phyloP scores from a whole-genome alignment of 2,888 invertebrate species.

The Pomacea canaliculata region DNA sequence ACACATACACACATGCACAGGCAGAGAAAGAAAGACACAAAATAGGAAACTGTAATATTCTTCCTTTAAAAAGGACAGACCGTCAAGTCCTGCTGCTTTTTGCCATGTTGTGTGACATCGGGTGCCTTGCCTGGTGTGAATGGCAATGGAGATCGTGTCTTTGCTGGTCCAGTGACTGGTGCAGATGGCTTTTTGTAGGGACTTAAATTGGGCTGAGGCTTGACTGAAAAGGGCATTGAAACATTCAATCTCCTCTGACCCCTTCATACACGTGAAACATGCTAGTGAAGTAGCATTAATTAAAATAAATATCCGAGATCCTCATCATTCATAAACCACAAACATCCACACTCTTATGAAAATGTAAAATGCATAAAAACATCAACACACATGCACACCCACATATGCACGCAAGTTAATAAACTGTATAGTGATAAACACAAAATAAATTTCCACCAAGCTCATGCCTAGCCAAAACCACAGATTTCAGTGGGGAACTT shows the following conservation, averaged over 20 bases:
- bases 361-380: no score
- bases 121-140: constrained; percentile 60
- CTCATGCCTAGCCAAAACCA: no score
- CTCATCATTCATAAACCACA: no score
- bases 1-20: neutral
- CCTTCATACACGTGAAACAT: no score
- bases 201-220: constrained; percentile 62
- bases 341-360: no score
- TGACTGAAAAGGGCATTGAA: constrained; percentile 51
- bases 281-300: no score
- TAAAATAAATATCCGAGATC: no score
- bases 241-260: neutral
- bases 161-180: constrained; percentile 56
- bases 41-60: neutral
- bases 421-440: no score
- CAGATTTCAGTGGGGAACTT: no score
- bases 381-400: no score
- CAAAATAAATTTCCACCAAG: no score
- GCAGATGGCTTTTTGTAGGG: constrained; percentile 66
- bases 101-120: constrained; percentile 51
- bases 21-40: neutral
- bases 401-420: no score
- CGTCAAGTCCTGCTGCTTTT: constrained; percentile 33
- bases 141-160: constrained; percentile 58
- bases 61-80: constrained; percentile 15